Evolutionary conservation across 2,888 invertebrate genomes (phyloP).

Genomic region (Tetragonisca angustula): DNA sequence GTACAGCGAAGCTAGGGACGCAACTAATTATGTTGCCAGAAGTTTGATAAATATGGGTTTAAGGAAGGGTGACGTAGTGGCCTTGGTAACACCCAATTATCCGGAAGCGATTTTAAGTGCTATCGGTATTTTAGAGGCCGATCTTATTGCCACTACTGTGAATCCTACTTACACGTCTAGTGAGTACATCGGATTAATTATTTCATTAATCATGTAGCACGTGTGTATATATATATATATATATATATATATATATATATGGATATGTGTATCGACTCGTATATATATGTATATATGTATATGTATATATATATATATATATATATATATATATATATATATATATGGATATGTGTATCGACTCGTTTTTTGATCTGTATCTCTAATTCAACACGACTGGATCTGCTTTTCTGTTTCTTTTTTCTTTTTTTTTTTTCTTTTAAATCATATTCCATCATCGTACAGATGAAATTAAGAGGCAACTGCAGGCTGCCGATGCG

Average conservation of each 20-base stretch:
- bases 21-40: constrained; percentile 88
- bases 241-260: too few species aligned
- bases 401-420: too few species aligned
- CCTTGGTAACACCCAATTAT: constrained; percentile 90
- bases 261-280: too few species aligned
- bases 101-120: constrained; percentile 90
- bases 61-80: constrained; percentile 88
- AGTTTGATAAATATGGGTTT: constrained; percentile 88
- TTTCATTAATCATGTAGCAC: too few species aligned
- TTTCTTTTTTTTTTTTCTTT: rapidly evolving
- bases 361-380: too few species aligned
- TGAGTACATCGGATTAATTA: constrained; percentile 66
- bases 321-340: too few species aligned
- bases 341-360: too few species aligned
- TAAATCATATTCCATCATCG: neutral
- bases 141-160: constrained; percentile 89
- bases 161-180: constrained; percentile 90
- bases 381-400: too few species aligned
- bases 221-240: too few species aligned
- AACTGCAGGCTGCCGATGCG: constrained; percentile 87
- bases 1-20: constrained; percentile 88
- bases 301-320: too few species aligned
- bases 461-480: constrained; percentile 89
- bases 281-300: too few species aligned
- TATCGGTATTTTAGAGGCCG: constrained; percentile 89